Evolutionary conservation across 2,797 vertebrate genomes (phyloP), one percentile per base, ranked within the genome.

Genomic region (Sciurus carolinensis): DNA sequence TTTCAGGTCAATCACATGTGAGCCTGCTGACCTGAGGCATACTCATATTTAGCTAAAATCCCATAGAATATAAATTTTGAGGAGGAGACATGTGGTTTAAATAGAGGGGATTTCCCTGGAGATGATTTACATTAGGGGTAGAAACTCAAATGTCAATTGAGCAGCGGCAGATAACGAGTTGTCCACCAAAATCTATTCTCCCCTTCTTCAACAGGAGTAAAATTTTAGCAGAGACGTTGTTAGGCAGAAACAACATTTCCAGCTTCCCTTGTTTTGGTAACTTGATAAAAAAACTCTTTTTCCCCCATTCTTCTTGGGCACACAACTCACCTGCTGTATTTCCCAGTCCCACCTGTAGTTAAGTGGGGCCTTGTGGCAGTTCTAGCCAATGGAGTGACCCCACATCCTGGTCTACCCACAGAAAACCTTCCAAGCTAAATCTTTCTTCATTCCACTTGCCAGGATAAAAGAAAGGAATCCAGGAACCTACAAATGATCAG

Each of bases 1-100:
- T 95, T 92, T 94, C 57, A 76, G 81, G 77, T 97, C 89, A 91
- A 88, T 79, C 73, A 62, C 57, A 85, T 24, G 20, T 59, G 80
- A 82, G n/a, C 39, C 67, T 84, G 24, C 28, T 93, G 91, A 96
- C 80, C 73, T 64, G 44, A 94, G 91, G 73, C 77, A 92, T 54
- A 75, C 36, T 80, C 11, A 44, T 44, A 86, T 94, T 85, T 87
- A 87, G 44, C 50, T 93, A 76, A 95, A 88, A 82, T 69, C 87
- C 71, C 66, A 22, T 84, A n/a, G 76, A 67, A 81, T 87, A 30
- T 72, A 89, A 91, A 94, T 95, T 91, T 82, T n/a, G 81, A 87
- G 86, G 15, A 81, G 50, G 10, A 5, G 47, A 4, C 81, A 90
- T 95, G 36, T 59, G 79, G 83, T 93, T 97, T 95, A 88, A 81